phyloP scores from a whole-genome alignment of 2,888 invertebrate species.

The Noctuana brunneofusca region DNA sequence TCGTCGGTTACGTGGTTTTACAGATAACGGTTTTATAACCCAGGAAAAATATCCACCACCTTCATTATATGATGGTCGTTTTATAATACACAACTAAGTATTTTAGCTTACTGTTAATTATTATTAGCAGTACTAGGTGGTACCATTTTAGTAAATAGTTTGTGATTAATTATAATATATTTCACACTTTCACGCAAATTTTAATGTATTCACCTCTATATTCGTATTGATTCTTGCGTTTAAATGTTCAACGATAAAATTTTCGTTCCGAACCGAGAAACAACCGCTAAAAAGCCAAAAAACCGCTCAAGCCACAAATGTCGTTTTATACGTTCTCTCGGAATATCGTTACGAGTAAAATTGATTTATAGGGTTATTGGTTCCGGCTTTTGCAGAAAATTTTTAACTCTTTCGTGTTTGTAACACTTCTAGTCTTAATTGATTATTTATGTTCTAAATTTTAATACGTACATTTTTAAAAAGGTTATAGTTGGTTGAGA shows the following conservation, averaged over 20 bases:
- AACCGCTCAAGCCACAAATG: slow-evolving; percentile 1
- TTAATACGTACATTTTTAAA: too few species aligned
- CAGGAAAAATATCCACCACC: not conserved
- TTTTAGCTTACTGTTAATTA: too few species aligned
- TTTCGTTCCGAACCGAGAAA: too few species aligned
- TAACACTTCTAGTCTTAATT: not conserved
- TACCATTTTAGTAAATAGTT: too few species aligned
- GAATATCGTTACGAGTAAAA: slow-evolving; percentile 2
- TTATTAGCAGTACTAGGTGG: too few species aligned
- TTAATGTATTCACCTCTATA: too few species aligned
- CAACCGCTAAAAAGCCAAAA: not conserved
- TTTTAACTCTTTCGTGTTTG: not conserved
- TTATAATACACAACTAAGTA: not conserved
- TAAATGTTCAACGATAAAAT: too few species aligned
- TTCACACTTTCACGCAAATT: too few species aligned
- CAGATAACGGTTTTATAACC: slow-evolving; percentile 15
- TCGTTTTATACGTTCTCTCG: slow-evolving; percentile 4
- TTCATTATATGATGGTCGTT: too few species aligned
- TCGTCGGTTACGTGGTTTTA: slow-evolving; percentile 18
- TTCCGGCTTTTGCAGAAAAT: not conserved
- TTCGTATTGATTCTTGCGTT: too few species aligned
- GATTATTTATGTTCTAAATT: not conserved
- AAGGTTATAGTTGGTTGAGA: too few species aligned
- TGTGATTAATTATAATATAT: too few species aligned
- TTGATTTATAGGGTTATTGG: slow-evolving; percentile 4